Base-by-base conservation (phyloP, 2,113 vertebrate species). In the Struthio camelus region DNA sequence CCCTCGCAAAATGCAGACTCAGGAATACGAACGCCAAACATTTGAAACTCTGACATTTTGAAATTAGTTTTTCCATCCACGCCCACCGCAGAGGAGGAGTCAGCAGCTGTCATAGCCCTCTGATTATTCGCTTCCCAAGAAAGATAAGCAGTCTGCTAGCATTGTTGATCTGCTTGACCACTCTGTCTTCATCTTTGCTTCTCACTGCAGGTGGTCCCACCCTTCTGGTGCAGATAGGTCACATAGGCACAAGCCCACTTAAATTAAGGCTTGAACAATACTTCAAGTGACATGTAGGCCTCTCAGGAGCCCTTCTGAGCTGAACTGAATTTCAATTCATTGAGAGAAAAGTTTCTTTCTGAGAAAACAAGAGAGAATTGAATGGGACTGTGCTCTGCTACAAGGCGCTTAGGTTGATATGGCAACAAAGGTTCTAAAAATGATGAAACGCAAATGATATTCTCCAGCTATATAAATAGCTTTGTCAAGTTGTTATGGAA, bases 341-440 rank as follows among this genome's bases (percentile, higher is more conserved):
- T 96, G 76, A 86, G 56, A 50, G 62, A 27, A 34, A 88, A 85
- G 69, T 90, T 93, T 82, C n/a, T 61, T 73, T 78, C 67, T 83
- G 72, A 80, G 82, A 53, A 80, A 65, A 64, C 0, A 44, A 70
- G 14, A 75, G 71, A 86, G 54, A 81, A 93, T 30, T 87, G 96
- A 96, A 95, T 94, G 94, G 82, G 58, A 36, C 79, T 88, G 36
- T 69, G 61, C 59, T 91, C 54, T 88, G 71, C 85, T 79, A 75
- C 56, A 10, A 2, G 44, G 54, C 0, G 16, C 90, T 72, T 80
- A 93, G 93, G 97, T 97, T 97, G 97, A 96, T 97, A 97, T 97
- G 95, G 97, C 97, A 97, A 97, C 96, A 96, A 96, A 96, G 87
- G 87, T 95, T 96, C 97, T 97, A 95, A 97, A 97, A 97, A 95